phyloP scores from a whole-genome alignment of 2,797 vertebrate genomes.

The Lerista edwardsae region DNA sequence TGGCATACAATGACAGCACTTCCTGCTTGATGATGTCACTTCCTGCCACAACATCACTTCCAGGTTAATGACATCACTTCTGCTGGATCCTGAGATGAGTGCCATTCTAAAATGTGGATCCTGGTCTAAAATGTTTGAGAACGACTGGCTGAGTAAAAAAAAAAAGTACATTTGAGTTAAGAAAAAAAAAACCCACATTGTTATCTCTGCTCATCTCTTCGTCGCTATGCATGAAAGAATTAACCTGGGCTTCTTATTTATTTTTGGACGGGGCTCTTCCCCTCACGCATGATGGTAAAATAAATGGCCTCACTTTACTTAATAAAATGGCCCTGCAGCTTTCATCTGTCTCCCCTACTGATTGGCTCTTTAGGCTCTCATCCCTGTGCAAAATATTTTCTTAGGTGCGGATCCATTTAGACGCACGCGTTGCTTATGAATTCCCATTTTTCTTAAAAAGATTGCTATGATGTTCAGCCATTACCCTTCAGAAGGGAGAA shows the following conservation, averaged over 20 bases:
- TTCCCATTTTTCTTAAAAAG: constrained; percentile 32
- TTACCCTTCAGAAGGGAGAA: constrained; percentile 28
- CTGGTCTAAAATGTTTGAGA: no score
- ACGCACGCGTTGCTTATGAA: not conserved
- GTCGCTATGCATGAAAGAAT: constrained; percentile 56
- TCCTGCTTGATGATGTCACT: no score
- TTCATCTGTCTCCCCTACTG: constrained; percentile 47
- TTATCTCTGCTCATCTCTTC: constrained; percentile 43
- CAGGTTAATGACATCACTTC: no score
- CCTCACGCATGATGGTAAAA: constrained; percentile 23
- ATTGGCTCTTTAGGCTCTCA: constrained; percentile 59
- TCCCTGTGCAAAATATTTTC: constrained; percentile 33
- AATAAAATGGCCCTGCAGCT: constrained; percentile 59
- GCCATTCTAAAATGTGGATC: no score
- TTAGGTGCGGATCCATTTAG: constrained; percentile 25
- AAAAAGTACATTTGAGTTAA: not conserved
- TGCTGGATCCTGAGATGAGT: no score
- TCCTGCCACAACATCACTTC: no score
- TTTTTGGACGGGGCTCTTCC: constrained; percentile 39
- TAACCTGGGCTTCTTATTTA: constrained; percentile 52
- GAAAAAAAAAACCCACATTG: not conserved
- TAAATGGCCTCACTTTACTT: constrained; percentile 60
- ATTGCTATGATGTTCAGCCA: not conserved
- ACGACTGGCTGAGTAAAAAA: no score
- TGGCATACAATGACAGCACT: no score